These are phyloP conservation scores for Cancer borealis DNA, from an alignment of 2,888 invertebrate genomes.

Conservation along the genomic window DNA sequence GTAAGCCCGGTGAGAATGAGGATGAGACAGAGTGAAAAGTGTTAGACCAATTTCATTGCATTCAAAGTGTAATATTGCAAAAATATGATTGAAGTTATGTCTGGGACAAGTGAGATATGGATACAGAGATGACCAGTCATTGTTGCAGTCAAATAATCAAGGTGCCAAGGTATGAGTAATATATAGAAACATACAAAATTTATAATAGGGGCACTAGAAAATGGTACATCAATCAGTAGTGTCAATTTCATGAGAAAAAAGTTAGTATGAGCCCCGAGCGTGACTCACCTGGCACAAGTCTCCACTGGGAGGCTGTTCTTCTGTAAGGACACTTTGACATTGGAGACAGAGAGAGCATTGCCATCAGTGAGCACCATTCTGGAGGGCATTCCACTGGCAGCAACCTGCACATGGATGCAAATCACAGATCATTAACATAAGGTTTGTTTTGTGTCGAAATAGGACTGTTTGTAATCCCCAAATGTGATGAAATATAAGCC, in stretches of 20 bases:
- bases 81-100: background rate
- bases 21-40: background rate
- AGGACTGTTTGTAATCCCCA: background rate
- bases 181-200: background rate
- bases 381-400: constrained; percentile 60
- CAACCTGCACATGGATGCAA: constrained; percentile 78
- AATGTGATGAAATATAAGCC: too few relatives aligned
- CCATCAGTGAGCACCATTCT: constrained; percentile 88
- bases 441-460: background rate
- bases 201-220: background rate
- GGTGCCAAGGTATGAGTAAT: background rate
- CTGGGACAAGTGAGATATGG: background rate
- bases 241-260: background rate
- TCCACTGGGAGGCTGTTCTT: constrained; percentile 81
- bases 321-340: constrained; percentile 85
- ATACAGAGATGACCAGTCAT: background rate
- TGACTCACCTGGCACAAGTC: constrained; percentile 46
- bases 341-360: constrained; percentile 87
- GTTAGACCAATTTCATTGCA: background rate
- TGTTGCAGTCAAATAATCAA: background rate
- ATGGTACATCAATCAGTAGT: background rate
- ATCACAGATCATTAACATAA: background rate
- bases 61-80: background rate
- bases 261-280: background rate
- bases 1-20: background rate